Percentiles rank a stretch among this genome's conserved stretches.
phyloP scores from a whole-genome alignment of 2,113 vertebrate genomes.

The Cairina moschata region DNA sequence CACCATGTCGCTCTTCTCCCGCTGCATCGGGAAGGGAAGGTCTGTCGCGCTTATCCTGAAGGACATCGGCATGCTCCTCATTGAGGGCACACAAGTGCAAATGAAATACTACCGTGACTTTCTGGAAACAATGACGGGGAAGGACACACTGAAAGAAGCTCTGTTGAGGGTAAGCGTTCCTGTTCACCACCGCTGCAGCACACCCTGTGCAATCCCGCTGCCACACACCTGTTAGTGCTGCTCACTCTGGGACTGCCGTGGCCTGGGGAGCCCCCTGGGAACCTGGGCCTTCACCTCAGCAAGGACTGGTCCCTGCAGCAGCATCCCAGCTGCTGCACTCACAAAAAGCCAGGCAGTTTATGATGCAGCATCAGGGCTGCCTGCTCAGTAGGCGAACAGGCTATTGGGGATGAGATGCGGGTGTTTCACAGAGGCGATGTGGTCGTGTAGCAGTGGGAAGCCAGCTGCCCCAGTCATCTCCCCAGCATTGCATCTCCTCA shows the following conservation, averaged over 20 bases:
- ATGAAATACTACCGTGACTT: not conserved
- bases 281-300: not conserved
- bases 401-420: not conserved
- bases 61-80: not conserved
- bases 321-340: not conserved
- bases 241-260: not conserved
- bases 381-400: not conserved
- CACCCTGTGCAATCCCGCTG: not conserved
- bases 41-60: not conserved
- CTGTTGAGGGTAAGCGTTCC: not conserved
- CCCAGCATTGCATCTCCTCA: no score
- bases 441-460: not conserved
- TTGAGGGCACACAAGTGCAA: not conserved
- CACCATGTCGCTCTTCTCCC: not conserved
- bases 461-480: not conserved
- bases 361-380: no score
- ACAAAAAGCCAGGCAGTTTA: not conserved
- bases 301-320: not conserved
- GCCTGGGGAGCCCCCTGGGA: not conserved
- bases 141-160: not conserved
- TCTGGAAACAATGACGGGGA: not conserved
- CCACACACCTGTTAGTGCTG: not conserved
- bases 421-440: not conserved
- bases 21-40: not conserved
- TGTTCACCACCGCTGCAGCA: not conserved